Evolutionary conservation across 1,140 invertebrate genomes (phyloP).

Genomic region (Danaus melanippus): DNA sequence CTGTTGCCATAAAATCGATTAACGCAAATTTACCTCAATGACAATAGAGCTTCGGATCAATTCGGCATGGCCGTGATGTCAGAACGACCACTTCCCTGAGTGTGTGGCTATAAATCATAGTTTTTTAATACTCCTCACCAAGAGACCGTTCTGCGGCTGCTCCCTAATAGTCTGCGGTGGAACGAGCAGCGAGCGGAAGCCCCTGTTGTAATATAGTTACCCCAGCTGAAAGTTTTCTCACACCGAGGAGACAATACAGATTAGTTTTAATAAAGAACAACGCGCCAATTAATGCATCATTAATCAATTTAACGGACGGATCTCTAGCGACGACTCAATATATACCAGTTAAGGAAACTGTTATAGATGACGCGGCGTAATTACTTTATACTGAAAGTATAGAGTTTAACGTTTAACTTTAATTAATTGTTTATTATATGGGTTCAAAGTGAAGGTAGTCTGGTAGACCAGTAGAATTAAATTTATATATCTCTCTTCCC

Average conservation of each 20-base stretch:
- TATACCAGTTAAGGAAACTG: too few species aligned
- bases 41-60: constrained; percentile 25
- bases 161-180: too few species aligned
- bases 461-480: too few species aligned
- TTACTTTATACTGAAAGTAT: too few species aligned
- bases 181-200: too few species aligned
- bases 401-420: too few species aligned
- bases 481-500: too few species aligned
- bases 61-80: constrained; percentile 31
- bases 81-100: constrained; percentile 25
- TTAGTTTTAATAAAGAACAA: constrained; percentile 5
- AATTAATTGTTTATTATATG: too few species aligned
- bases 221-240: neutral
- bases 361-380: too few species aligned
- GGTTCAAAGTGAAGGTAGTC: too few species aligned
- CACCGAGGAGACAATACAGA: constrained; percentile 1
- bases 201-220: too few species aligned
- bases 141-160: too few species aligned
- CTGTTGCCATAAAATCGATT: constrained; percentile 37
- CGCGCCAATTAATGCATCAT: constrained; percentile 3
- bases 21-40: constrained; percentile 41
- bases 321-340: neutral
- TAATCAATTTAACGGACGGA: constrained; percentile 16
- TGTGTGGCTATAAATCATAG: neutral
- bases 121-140: neutral